Conservation (phyloP, 2,888 invertebrate species). For the Spilosoma lubricipeda region DNA sequence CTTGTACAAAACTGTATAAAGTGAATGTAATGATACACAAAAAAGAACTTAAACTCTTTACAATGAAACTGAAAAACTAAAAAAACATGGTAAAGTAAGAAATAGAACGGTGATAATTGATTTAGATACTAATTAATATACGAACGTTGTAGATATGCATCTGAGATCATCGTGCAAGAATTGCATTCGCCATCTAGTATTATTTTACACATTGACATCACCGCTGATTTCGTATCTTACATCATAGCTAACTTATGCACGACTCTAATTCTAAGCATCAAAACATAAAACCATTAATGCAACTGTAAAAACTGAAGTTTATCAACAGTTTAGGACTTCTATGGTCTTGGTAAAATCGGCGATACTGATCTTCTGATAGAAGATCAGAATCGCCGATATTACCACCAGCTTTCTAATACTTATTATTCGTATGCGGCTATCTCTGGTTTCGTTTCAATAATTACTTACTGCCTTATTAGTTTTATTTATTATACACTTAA, state of each 20-base stretch:
- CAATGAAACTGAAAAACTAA: background rate
- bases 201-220: constrained; percentile 44
- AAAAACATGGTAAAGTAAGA: background rate
- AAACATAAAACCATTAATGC: background rate
- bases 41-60: background rate
- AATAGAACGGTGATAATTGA: background rate
- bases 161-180: constrained; percentile 27
- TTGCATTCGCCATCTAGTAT: constrained; percentile 31
- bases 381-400: background rate
- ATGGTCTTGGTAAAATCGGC: too few species aligned
- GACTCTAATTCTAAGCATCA: background rate
- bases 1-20: background rate
- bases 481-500: background rate
- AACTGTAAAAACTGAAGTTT: background rate
- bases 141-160: background rate
- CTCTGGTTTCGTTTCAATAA: background rate
- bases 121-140: background rate
- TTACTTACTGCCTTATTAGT: background rate
- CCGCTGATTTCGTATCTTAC: constrained; percentile 42
- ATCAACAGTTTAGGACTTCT: background rate
- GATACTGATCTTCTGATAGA: too few species aligned
- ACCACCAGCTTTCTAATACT: background rate
- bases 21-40: background rate
- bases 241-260: constrained; percentile 26
- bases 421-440: background rate